Evolutionary conservation across 2,113 vertebrate genomes (phyloP).

Genomic region (Chaetura pelagica): DNA sequence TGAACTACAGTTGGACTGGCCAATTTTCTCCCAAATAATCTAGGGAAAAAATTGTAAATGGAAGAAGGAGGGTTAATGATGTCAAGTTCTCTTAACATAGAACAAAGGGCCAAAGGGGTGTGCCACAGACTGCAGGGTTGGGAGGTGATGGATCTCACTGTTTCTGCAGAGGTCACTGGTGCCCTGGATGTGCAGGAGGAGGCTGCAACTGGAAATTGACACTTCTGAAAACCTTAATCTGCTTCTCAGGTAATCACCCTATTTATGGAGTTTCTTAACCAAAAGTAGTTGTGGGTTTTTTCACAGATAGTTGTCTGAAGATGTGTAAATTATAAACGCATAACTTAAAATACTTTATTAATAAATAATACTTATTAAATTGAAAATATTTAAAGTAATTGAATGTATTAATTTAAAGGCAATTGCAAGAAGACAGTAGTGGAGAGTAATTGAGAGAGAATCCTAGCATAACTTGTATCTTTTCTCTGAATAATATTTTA

Average conservation of each 20-base stretch:
- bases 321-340: neutral
- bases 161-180: conserved; percentile 33
- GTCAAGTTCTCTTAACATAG: neutral
- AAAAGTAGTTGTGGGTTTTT: neutral
- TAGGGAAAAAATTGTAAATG: neutral
- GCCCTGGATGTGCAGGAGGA: neutral
- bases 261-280: neutral
- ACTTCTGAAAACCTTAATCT: neutral
- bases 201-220: neutral
- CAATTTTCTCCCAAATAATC: neutral
- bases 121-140: fast-evolving
- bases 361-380: neutral
- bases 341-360: neutral
- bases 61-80: neutral
- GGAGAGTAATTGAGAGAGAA: neutral
- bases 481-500: neutral
- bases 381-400: neutral
- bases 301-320: neutral
- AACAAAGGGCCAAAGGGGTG: neutral
- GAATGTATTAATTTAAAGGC: neutral
- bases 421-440: neutral
- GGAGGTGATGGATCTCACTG: neutral
- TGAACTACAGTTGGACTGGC: neutral
- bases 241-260: neutral
- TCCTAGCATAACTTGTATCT: neutral